Percentiles rank a stretch among this genome's conserved stretches.
Evolutionary conservation across 2,888 invertebrate genomes (phyloP).

Genomic region (Orthosia gothica): DNA sequence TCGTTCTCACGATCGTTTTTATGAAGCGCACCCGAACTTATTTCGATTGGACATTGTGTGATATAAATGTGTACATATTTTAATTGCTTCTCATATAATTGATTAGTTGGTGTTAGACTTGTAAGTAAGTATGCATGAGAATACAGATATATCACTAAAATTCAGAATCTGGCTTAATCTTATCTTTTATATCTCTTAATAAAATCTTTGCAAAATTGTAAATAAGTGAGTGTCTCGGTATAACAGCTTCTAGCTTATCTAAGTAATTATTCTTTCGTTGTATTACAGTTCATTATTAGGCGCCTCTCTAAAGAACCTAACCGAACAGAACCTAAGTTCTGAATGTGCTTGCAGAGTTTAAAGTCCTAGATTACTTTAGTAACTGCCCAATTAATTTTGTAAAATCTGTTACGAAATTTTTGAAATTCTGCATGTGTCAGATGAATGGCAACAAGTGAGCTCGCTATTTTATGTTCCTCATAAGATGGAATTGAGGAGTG

Average conservation of each 20-base stretch:
- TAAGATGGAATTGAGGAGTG: not conserved
- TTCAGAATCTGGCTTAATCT: not conserved
- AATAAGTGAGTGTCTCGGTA: no score
- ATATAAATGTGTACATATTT: constrained; percentile 74
- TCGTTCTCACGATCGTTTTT: constrained; percentile 87
- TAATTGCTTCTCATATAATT: constrained; percentile 72
- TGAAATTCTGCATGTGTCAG: not conserved
- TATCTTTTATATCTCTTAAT: no score
- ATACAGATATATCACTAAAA: not conserved
- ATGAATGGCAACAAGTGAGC: not conserved
- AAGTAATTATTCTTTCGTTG: no score
- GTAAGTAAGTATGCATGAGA: constrained; percentile 15
- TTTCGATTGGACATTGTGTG: constrained; percentile 81
- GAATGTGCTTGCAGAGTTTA: not conserved
- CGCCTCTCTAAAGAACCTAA: no score
- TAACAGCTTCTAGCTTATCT: no score
- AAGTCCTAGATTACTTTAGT: not conserved
- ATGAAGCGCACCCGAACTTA: constrained; percentile 81
- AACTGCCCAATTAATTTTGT: no score
- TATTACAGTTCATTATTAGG: not conserved
- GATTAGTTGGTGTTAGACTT: constrained; percentile 27
- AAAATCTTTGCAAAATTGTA: not conserved
- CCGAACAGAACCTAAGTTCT: no score
- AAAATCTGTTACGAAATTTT: not conserved
- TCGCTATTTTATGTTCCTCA: not conserved